Evolutionary conservation across 1,140 invertebrate genomes (phyloP).

Genomic region (Proales similis): DNA sequence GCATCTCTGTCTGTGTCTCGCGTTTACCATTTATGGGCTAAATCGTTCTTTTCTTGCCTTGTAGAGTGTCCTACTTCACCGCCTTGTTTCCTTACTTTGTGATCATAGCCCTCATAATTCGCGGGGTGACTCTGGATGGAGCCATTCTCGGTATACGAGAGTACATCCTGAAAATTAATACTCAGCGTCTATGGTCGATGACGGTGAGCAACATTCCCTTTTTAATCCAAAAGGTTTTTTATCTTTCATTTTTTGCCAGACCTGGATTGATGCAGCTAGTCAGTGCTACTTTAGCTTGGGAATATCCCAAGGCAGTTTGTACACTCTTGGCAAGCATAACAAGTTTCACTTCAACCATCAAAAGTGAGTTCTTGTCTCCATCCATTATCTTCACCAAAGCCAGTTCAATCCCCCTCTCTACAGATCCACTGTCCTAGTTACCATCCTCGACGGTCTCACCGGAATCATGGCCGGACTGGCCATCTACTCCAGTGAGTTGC

Average conservation of each 20-base stretch:
- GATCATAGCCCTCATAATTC: slow-evolving; percentile 34
- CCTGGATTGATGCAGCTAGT: slow-evolving; percentile 35
- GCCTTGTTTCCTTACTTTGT: slow-evolving; percentile 37
- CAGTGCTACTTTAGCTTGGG: slow-evolving; percentile 29
- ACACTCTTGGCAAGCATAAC: slow-evolving; percentile 31
- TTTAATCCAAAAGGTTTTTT: too few relatives aligned
- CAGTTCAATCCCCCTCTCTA: background rate
- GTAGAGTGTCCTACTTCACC: slow-evolving; percentile 31
- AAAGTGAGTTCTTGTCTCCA: background rate
- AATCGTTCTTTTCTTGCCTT: slow-evolving; percentile 59
- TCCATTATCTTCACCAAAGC: background rate
- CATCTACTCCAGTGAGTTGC: slow-evolving; percentile 40
- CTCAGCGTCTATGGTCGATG: background rate
- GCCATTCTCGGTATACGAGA: slow-evolving; percentile 18
- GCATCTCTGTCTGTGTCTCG: slow-evolving; percentile 60
- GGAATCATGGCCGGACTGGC: slow-evolving; percentile 45
- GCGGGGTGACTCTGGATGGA: slow-evolving; percentile 21
- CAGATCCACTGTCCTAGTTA: slow-evolving; percentile 19
- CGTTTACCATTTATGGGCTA: slow-evolving; percentile 60
- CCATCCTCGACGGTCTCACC: slow-evolving; percentile 56
- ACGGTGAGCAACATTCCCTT: background rate
- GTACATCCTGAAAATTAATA: slow-evolving; percentile 30
- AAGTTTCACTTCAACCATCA: slow-evolving; percentile 31
- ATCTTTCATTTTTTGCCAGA: slow-evolving; percentile 13
- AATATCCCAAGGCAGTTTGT: slow-evolving; percentile 16